Base-by-base conservation (phyloP, 2,113 vertebrate genomes). In the Tapirus terrestris region DNA sequence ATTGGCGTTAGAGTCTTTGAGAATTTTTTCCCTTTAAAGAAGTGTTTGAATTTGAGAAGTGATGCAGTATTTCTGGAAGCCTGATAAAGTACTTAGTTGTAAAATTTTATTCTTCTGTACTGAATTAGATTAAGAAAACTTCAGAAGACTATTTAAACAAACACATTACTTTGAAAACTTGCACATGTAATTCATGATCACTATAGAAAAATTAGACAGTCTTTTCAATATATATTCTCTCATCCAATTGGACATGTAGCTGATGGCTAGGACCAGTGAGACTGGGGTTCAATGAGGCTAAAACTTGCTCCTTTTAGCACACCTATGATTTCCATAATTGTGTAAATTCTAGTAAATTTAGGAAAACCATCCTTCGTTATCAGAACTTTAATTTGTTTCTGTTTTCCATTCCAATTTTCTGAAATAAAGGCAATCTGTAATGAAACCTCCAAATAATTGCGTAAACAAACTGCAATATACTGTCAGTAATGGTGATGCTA, bases 31-130 rank as follows among this genome's bases (percentile, higher is more conserved):
- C 45, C 17, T 88, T 84, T 75, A 87, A 93, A 67, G 45, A 93
- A 93, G 56, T 75, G 48, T 61, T 94, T 36, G 72, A 45, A 53
- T 51, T 96, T 96, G 73, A 85, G 58, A 94, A 48, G 25, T 65
- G 67, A 33, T 58, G 39, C 12, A 81, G 43, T 80, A 72, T 76
- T 65, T 79, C 70, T 79, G 89, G 72, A 63, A 53, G 14, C 33
- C 39, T 31, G 13, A 77, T 45, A 89, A 80, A 88, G 8, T 70
- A 56, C n/a, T 81, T 72, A 72, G 56, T 51, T 56, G 45, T 75
- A 70, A 33, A 76, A 96, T 63, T 81, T 39, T 77, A 75, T 63
- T 73, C 20, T 94, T 93, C 53, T 79, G 61, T 61, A 79, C n/a
- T 33, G 17, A 89, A 84, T 61, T 80, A 79, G 76, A 86, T 72